These are phyloP conservation scores for Pampusana beccarii DNA, from an alignment of 2,113 vertebrate species.

Conservation along the genomic window DNA sequence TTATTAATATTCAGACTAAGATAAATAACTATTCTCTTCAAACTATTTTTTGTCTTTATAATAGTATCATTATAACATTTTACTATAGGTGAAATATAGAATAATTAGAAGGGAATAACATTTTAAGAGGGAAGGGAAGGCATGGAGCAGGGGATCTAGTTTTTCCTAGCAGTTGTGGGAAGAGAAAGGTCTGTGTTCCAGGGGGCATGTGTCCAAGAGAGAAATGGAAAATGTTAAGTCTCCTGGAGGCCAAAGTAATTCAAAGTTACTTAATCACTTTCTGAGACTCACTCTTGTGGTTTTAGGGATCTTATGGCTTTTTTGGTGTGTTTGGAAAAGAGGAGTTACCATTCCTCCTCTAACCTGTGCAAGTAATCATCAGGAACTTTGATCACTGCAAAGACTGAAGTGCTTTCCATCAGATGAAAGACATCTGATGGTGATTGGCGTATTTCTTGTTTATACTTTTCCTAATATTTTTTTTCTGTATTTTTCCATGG, in stretches of 20 bases:
- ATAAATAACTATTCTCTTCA: neutral
- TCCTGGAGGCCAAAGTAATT: constrained; percentile 27
- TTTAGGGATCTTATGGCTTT: neutral
- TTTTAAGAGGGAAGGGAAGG: neutral
- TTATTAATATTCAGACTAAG: neutral
- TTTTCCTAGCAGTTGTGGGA: neutral
- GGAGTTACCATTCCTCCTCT: constrained; percentile 25
- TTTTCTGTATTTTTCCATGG: neutral
- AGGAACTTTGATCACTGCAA: constrained; percentile 46
- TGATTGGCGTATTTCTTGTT: constrained; percentile 13
- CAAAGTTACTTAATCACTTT: constrained; percentile 61
- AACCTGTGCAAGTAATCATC: constrained; percentile 57
- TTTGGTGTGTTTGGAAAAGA: constrained; percentile 57
- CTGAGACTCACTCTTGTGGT: constrained; percentile 18
- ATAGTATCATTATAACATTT: neutral
- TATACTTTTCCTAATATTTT: neutral
- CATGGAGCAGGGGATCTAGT: neutral
- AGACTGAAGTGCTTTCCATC: neutral
- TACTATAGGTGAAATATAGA: neutral
- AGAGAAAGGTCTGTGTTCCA: neutral
- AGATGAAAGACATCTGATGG: constrained; percentile 36
- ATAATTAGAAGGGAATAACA: neutral
- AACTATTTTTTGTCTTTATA: neutral
- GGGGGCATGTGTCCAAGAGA: neutral
- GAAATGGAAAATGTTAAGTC: constrained; percentile 17